Evolutionary conservation across 2,113 vertebrate species (phyloP), one percentile per base, ranked within the genome.

Genomic region (Carassius gibelio): DNA sequence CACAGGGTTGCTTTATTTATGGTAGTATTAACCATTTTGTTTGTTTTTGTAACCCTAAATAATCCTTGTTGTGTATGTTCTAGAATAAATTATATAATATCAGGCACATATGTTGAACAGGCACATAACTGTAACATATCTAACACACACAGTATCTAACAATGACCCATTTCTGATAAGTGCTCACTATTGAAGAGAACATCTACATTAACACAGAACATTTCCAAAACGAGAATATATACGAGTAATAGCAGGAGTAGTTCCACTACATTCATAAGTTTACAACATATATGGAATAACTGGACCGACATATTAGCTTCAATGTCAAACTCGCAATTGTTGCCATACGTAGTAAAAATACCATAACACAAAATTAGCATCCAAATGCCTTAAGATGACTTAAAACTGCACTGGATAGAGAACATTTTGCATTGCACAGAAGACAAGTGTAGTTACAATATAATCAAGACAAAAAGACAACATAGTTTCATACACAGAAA

Each of bases 261-360:
- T 15, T 75, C n/a, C 42, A 48, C 72, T 75, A 75, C 72, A 75
- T 74, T 45, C 68, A 71, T 71, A 38, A 15, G 72, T 75, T n/a
- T 26, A 75, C 13, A 13, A 75, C 72, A 75, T 75, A 14, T 75
- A 75, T 0, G 1, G n/a, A 50, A 3, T 48, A 75, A 75, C n/a
- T 75, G 5, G 10, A 75, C 13, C 0, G 71, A 48, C 21, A 48
- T 23, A 23, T 48, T 15, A 23, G 21, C 34, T 21, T 38, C 21
- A 48, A 48, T 5, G 0, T 74, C 71, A 74, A 74, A 48, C 19
- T n/a, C 11, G 2, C 15, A 14, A 48, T 23, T 50, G 8, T 75
- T 75, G 42, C 1, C 72, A 26, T 75, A 50, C 42, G 23, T 38
- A 3, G 26, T 34, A 55, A 61, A 38, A 21, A 42, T 5, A 61